Percentiles rank a stretch among this genome's conserved stretches.
Conservation (phyloP, 2,113 vertebrate genomes). For the Labeo catla region DNA sequence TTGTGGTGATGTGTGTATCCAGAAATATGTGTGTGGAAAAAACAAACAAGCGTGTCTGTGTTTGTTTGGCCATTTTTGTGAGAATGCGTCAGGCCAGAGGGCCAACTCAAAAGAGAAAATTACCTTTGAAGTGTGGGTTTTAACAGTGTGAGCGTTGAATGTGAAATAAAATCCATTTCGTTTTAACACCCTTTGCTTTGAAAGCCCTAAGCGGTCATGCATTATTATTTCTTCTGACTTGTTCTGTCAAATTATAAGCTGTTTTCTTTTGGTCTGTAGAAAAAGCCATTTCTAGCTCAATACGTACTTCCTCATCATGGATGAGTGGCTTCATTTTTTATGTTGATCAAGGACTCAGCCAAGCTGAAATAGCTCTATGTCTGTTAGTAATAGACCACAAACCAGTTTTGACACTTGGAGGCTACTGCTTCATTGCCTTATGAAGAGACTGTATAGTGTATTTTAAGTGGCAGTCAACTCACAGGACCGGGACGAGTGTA, state of each 20-base stretch:
- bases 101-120: neutral
- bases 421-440: neutral
- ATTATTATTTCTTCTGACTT: neutral
- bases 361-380: neutral
- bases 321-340: neutral
- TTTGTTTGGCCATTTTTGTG: neutral
- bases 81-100: neutral
- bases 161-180: neutral
- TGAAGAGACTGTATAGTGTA: neutral
- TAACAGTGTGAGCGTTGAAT: neutral
- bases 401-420: neutral
- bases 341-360: neutral
- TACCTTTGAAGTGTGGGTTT: neutral
- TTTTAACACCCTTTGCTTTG: neutral
- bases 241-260: neutral
- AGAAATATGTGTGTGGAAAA: neutral
- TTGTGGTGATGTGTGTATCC: neutral
- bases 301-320: neutral
- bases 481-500: too few species aligned
- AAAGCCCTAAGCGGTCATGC: neutral
- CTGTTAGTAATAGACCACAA: neutral
- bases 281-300: neutral
- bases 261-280: neutral
- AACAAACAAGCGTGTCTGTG: neutral
- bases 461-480: neutral